A percentile compares a stretch with the other conserved stretches of the same genome.
Conservation (phyloP, 2,797 vertebrate species). For the Eulemur mongoz region DNA sequence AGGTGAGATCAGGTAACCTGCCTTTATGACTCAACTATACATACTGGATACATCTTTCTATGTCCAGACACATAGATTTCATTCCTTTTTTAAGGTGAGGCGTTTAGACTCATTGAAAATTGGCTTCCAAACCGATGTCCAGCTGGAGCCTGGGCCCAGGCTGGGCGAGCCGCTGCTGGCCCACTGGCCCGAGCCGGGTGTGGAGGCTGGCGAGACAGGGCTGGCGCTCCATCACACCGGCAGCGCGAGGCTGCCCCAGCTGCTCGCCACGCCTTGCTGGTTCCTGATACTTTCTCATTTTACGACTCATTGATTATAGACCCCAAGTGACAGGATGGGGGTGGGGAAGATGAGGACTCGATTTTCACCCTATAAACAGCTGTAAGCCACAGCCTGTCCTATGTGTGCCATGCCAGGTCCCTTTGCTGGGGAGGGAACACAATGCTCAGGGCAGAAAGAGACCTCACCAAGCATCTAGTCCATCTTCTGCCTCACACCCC, state of each 20-base stretch:
- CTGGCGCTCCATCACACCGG: background rate
- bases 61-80: background rate
- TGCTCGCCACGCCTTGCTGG: conserved; percentile 63
- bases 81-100: background rate
- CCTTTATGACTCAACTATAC: background rate
- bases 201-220: background rate
- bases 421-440: background rate
- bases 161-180: background rate
- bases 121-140: background rate
- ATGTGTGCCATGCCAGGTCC: background rate
- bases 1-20: background rate
- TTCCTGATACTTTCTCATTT: conserved; percentile 72
- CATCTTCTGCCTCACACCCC: background rate
- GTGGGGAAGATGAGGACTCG: background rate
- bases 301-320: conserved; percentile 64
- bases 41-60: background rate
- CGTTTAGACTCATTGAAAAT: background rate
- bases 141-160: background rate
- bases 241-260: conserved; percentile 52
- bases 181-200: accelerated
- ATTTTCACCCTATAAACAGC: background rate
- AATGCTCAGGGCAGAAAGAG: background rate
- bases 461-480: background rate
- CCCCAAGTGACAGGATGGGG: conserved; percentile 41
- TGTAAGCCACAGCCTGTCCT: background rate